phyloP scores from a whole-genome alignment of 53 echinoderm and acorn worm genomes.

The Holothuria scabra region DNA sequence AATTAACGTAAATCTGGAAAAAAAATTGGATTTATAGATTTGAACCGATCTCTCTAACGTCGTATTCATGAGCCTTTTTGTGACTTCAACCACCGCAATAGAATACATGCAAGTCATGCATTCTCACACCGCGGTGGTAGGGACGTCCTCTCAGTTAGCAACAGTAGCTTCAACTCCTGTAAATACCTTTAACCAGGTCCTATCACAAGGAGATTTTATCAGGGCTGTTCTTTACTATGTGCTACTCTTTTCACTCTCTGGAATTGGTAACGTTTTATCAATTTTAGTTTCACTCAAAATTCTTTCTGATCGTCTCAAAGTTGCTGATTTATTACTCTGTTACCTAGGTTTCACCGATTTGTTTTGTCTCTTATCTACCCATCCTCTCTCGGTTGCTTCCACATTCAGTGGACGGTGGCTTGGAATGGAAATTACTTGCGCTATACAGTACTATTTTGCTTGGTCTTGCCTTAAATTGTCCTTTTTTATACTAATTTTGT shows the following conservation, averaged over 20 bases:
- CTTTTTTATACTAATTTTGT: conserved; percentile 65
- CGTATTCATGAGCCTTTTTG: no score
- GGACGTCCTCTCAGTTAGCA: no score
- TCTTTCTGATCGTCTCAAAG: conserved; percentile 17
- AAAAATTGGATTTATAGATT: no score
- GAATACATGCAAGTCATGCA: no score
- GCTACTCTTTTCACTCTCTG: background rate
- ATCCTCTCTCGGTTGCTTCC: background rate
- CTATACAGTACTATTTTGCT: conserved; percentile 71
- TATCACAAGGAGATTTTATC: background rate
- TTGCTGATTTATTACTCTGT: conserved; percentile 6
- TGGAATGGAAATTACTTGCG: conserved; percentile 57
- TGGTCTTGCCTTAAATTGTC: conserved; percentile 80
- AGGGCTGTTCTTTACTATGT: background rate
- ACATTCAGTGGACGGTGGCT: conserved; percentile 56
- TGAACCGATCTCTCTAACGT: no score
- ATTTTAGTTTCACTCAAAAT: conserved; percentile 24
- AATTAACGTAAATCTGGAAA: no score
- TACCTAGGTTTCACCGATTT: conserved; percentile 12
- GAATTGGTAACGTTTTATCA: conserved; percentile 34
- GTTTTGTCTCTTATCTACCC: conserved; percentile 20
- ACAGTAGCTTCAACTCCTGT: background rate
- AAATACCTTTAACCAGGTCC: background rate
- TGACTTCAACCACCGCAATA: no score
- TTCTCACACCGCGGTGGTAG: no score